Percentiles rank a stretch among this genome's conserved stretches.
These are phyloP conservation scores for Eudyptes chrysolophus DNA, from an alignment of 2,113 vertebrate genomes.

Conservation along the genomic window DNA sequence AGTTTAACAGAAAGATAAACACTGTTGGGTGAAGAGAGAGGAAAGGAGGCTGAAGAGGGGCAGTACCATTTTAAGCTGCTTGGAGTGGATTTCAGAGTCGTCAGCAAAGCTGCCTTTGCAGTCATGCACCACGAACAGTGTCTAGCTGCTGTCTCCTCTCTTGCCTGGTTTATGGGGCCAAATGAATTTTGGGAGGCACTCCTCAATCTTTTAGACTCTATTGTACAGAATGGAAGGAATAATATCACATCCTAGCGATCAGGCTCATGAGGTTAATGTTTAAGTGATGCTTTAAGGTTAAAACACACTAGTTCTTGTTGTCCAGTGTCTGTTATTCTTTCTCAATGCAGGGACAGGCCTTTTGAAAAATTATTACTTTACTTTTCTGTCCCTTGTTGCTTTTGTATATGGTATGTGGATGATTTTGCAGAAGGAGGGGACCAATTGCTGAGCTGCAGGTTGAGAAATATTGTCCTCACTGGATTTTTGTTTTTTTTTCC, in stretches of 20 bases:
- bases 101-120: not conserved
- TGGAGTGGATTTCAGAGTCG: not conserved
- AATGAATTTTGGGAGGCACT: not conserved
- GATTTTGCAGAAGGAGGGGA: not conserved
- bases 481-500: not conserved
- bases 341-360: not conserved
- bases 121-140: not conserved
- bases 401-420: not conserved
- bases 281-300: not conserved
- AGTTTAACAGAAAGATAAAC: conserved; percentile 2
- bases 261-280: not conserved
- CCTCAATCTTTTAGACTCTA: not conserved
- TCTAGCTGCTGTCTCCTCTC: not conserved
- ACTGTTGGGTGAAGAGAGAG: not conserved
- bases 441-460: not conserved
- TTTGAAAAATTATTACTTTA: not conserved
- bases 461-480: not conserved
- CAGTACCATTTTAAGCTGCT: not conserved
- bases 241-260: not conserved
- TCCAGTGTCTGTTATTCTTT: not conserved
- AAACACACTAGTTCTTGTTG: not conserved
- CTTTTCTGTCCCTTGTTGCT: not conserved
- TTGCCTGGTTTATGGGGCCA: not conserved
- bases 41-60: not conserved
- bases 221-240: not conserved